A percentile compares a stretch with the other conserved stretches of the same genome.
Evolutionary conservation across 2,888 invertebrate species (phyloP).

Genomic region (Drosophila seclusa): DNA sequence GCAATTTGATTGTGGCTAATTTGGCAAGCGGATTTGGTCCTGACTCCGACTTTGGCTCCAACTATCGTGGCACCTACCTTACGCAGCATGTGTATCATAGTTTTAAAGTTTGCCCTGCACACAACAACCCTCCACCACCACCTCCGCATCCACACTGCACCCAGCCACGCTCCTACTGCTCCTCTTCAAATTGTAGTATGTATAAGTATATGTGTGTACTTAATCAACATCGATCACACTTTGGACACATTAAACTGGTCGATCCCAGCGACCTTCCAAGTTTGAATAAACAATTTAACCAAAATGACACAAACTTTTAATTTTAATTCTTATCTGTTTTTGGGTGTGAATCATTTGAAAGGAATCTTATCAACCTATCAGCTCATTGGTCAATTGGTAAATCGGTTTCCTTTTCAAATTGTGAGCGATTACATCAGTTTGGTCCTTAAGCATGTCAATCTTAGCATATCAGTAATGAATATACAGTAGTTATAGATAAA

Average conservation of each 20-base stretch:
- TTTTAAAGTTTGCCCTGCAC: constrained; percentile 25
- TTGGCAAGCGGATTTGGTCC: constrained; percentile 3
- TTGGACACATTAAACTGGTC: neutral
- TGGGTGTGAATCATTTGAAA: neutral
- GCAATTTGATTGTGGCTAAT: neutral
- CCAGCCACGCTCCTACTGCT: no score
- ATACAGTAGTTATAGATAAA: neutral
- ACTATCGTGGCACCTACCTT: constrained; percentile 5
- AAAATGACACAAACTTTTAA: neutral
- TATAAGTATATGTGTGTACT: neutral
- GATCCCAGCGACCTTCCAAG: neutral
- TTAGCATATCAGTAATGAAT: neutral
- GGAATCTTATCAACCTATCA: neutral
- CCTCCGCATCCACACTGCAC: neutral
- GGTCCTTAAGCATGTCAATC: neutral
- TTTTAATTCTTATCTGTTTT: neutral
- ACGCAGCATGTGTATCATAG: constrained; percentile 26
- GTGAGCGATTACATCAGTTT: neutral
- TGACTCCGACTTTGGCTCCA: neutral
- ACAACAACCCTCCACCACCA: neutral
- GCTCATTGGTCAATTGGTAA: neutral
- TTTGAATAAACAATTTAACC: neutral
- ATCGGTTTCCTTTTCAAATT: neutral
- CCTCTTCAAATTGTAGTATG: neutral
- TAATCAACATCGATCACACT: neutral